A percentile compares a stretch with the other conserved stretches of the same genome.
These are phyloP conservation scores for Drosophila orosa DNA, from an alignment of 1,140 invertebrate genomes.

Conservation along the genomic window DNA sequence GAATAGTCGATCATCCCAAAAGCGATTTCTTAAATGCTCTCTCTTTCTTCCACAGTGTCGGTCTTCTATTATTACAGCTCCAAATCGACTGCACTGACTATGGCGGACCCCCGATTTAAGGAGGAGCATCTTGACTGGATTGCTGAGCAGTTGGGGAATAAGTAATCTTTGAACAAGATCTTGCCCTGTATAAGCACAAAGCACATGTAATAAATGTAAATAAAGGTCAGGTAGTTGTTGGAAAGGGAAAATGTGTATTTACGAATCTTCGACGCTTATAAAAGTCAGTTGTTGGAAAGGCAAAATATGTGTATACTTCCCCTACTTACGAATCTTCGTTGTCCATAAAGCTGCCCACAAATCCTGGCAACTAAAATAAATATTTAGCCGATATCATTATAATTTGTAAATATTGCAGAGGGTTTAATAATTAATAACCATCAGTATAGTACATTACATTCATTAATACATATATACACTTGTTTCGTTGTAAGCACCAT, in stretches of 20 bases:
- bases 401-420: constrained; percentile 36
- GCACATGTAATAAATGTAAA: constrained; percentile 30
- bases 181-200: background rate
- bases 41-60: constrained; percentile 86
- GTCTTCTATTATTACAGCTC: constrained; percentile 90
- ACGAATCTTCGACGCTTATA: background rate
- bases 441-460: constrained; percentile 23
- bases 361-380: background rate
- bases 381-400: background rate
- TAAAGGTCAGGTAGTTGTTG: constrained; percentile 7
- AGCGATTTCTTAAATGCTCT: constrained; percentile 4
- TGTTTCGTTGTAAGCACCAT: constrained; percentile 55
- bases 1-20: background rate
- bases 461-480: constrained; percentile 46
- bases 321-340: too few species aligned
- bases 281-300: too few species aligned
- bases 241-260: background rate
- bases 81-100: constrained; percentile 88
- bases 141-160: constrained; percentile 85
- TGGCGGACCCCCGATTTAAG: constrained; percentile 89
- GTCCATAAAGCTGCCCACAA: too few species aligned
- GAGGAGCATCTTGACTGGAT: constrained; percentile 90
- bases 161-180: constrained; percentile 43
- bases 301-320: too few species aligned
- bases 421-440: constrained; percentile 29